Evolutionary conservation across 1,140 invertebrate species (phyloP), one percentile per base, ranked within the genome.

Genomic region (Bacillus rossius): DNA sequence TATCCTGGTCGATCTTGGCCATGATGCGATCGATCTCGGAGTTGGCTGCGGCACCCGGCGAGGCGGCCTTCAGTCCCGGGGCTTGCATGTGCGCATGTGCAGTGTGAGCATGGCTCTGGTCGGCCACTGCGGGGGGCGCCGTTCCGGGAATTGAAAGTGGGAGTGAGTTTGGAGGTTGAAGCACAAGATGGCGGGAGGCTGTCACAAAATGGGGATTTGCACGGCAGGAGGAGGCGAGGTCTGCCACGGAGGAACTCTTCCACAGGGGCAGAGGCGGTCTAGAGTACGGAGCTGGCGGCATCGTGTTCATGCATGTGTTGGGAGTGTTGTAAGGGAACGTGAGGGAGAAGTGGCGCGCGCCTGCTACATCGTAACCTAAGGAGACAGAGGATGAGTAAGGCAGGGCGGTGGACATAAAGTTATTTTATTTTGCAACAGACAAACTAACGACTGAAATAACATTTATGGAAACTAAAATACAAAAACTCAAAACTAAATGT

Each of bases 1-100:
- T 84, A 67, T 86, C 86, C 75, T 94, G 92, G 74, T 96, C 92
- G 66, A 96, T 91, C 79, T 94, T 95, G 59, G 91, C 91, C 88
- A 96, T 94, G 70, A 96, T 91, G 68, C 89, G 81, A 73, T 95
- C 92, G 67, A 96, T 93, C 77, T 96, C 91, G 65, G 61, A 61
- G 42, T 22, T 48, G 22, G 52, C 17, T 19, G 47, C 26, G 61
- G 56, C 19, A 42, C 84, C 84, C 63, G 85, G 84, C 57, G 79
- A 74, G 56, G 73, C 77, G 73, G 77, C 79, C 55, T 47, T 26
- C 29, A 25, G 29, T 16, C 45, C 43, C 26, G 16, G n/a, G 22
- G 29, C 23, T 19, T 37, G 40, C 40, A 40, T 17, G 17, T 38
- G 53, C 26, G 53, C 40, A 22, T 23, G 37, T n/a, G 40, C 37